Evolutionary conservation across 2,888 invertebrate genomes (phyloP).

Genomic region (Agapostemon virescens): DNA sequence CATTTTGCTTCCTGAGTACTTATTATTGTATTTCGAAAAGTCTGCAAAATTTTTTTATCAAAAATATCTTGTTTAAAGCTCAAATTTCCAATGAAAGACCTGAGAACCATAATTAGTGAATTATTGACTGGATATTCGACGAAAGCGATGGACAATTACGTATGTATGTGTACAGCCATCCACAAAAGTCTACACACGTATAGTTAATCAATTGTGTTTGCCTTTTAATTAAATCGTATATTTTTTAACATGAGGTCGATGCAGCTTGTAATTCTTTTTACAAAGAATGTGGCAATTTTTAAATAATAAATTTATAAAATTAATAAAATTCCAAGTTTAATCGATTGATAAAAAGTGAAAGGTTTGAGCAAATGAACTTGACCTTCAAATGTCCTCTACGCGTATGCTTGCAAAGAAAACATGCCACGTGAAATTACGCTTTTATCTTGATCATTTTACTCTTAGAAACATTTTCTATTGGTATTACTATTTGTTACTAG

Average conservation of each 20-base stretch:
- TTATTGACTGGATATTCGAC: slow-evolving; percentile 7
- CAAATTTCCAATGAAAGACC: not conserved
- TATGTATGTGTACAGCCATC: not conserved
- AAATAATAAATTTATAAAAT: too few relatives aligned
- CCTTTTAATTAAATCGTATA: too few relatives aligned
- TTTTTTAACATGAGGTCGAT: not conserved
- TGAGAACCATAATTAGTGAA: slow-evolving; percentile 9
- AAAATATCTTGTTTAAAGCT: not conserved
- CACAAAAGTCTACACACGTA: not conserved
- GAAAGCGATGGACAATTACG: slow-evolving; percentile 15
- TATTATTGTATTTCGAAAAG: not conserved
- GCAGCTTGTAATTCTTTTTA: not conserved
- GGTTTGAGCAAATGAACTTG: not conserved
- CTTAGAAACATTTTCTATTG: too few relatives aligned
- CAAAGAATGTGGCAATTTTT: too few relatives aligned
- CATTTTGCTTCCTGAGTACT: too few relatives aligned
- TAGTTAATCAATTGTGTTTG: not conserved
- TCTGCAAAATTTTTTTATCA: not conserved
- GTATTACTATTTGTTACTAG: not conserved
- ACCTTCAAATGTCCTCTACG: not conserved
- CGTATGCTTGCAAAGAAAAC: not conserved
- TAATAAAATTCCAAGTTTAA: not conserved
- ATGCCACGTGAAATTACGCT: not conserved
- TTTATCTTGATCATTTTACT: not conserved
- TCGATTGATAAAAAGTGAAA: too few relatives aligned